Base-by-base conservation (phyloP, 2,888 invertebrate species). In the Labia minor region DNA sequence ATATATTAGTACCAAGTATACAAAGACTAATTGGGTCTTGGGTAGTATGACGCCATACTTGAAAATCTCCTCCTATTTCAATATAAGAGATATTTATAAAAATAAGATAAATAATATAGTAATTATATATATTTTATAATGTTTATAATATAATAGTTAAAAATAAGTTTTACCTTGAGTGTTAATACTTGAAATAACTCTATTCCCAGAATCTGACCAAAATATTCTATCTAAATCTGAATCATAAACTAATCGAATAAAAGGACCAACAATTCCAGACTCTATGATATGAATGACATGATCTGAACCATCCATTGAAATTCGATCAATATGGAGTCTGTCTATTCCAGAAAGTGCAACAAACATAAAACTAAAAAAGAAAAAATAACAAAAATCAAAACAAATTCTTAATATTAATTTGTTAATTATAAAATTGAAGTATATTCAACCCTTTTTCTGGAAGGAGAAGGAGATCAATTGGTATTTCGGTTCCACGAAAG, bases 401-500 rank as follows among this genome's bases (percentile, higher is more conserved):
- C n/a, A n/a, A n/a, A n/a, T n/a, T n/a, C n/a, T 62, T 63, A 19
- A 11, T 21, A 65, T 19, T 63, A 61, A 18, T n/a, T 21, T 63
- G 20, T 37, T 11, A 11, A 3, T 8, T 10, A 49, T 37, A 21
- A n/a, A n/a, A 65, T 37, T 2, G 21, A 19, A 21, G 62, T 65
- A 65, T 18, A 61, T 69, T 75, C 74, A 77, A 87, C 87, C 87
- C 86, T 72, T 83, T 80, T 70, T 86, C 81, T 1, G 88, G 84
- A 67, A 87, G 76, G 0, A 92, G 74, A 6, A 85, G 84, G n/a
- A 93, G 77, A 66, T 86, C 85, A 66, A 85, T 78, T 0, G 90
- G 89, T n/a, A 78, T 76, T 73, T 88, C 85, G 1, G 81, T 79
- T 0, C 81, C 80, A 0, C 79, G 74, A 72, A 81, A 86, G 67